Base-by-base conservation (phyloP, 2,113 vertebrate genomes). In the Gambusia affinis region DNA sequence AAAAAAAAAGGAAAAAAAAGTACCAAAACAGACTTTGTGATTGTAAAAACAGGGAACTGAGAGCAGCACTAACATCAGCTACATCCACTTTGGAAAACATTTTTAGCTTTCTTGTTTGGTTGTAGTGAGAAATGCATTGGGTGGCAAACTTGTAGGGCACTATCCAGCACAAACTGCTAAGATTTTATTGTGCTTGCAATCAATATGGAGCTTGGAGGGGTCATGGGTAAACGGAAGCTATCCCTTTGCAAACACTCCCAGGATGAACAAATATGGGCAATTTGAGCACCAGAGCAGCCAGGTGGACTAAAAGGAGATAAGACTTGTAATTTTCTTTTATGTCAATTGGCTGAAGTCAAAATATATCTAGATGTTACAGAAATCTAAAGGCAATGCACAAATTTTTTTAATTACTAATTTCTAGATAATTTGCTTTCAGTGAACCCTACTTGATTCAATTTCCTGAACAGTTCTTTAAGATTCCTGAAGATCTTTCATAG, bases 111-210 rank as follows among this genome's bases (percentile, higher is more conserved):
- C 35, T 0, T 61, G 64, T 80, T 77, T 69, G 51, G 76, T 67
- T 82, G 42, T 83, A 89, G 82, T 77, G 27, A 78, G 79, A 86
- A 87, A 88, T 83, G 68, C 62, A 78, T 82, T 62, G 24, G 76
- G 47, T 67, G 70, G 69, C 70, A 64, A 73, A 71, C 54, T 67
- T 67, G 60, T 31, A 28, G 76, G 64, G 68, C 51, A 29, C 72
- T 75, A 82, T 78, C 85, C 33, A 63, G 67, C 72, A 78, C 79
- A 87, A 86, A 83, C 82, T 87, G 88, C 80, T 77, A 47, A 8
- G 75, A 84, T 85, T 91, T 88, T 78, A 85, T 85, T 89, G 80
- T 91, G 90, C 91, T 94, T 94, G 83, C 76, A 10, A 89, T 91
- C 80, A 91, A 86, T 91, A 91, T 90, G 75, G 65, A 64, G 87